A percentile compares a stretch with the other conserved stretches of the same genome.
Evolutionary conservation across 2,797 vertebrate genomes (phyloP).

Genomic region (Chelmon rostratus): DNA sequence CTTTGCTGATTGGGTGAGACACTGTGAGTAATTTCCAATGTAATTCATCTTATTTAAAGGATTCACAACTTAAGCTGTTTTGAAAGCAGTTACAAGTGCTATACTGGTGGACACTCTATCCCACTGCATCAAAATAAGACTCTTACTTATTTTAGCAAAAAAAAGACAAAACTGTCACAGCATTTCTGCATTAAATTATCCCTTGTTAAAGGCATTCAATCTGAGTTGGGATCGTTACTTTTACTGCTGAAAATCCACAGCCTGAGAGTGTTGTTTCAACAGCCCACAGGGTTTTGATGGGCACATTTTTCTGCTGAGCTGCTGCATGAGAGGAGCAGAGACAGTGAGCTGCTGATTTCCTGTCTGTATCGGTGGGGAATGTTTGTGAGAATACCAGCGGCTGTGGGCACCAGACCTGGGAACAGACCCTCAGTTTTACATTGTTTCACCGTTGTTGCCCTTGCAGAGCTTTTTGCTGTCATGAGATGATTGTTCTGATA

Average conservation of each 20-base stretch:
- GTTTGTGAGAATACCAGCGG: slow-evolving; percentile 44
- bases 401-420: slow-evolving; percentile 40
- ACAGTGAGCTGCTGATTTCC: slow-evolving; percentile 64
- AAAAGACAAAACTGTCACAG: not conserved
- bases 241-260: slow-evolving; percentile 44
- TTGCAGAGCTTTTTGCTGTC: slow-evolving; percentile 17
- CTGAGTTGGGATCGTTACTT: slow-evolving; percentile 8
- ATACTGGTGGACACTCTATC: not conserved
- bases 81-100: not conserved
- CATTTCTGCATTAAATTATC: not conserved
- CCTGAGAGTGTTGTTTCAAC: slow-evolving; percentile 70
- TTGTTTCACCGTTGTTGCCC: slow-evolving; percentile 4
- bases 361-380: slow-evolving; percentile 49
- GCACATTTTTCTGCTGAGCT: slow-evolving; percentile 55
- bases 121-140: not conserved
- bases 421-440: slow-evolving; percentile 29
- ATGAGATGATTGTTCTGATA: slow-evolving; percentile 1
- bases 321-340: slow-evolving; percentile 30
- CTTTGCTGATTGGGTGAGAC: not conserved
- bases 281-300: slow-evolving; percentile 43
- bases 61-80: not conserved
- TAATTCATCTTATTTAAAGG: not conserved
- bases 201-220: slow-evolving; percentile 5
- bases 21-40: not conserved
- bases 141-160: not conserved